Evolutionary conservation across 23 tunicate species (phyloP).

Genomic region (Styela plicata): DNA sequence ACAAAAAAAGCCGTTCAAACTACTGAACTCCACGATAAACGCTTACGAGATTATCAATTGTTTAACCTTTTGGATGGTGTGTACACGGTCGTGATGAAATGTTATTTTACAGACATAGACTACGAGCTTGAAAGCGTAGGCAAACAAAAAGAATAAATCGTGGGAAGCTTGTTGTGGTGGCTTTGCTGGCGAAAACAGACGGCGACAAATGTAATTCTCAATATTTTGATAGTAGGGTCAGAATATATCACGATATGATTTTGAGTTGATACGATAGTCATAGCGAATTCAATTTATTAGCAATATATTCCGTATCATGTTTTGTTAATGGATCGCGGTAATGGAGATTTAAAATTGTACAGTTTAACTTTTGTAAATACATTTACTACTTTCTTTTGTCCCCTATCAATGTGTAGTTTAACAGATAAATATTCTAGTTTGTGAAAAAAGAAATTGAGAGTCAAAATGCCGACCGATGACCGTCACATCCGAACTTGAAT

Average conservation of each 20-base stretch:
- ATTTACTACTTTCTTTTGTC: too few species aligned
- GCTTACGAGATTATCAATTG: background rate
- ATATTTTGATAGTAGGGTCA: too few species aligned
- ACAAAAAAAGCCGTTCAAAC: background rate
- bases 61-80: background rate
- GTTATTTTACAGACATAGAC: constrained; percentile 1
- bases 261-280: background rate
- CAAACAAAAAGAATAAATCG: constrained; percentile 9
- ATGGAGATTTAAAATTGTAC: too few species aligned
- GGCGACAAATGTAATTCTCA: background rate
- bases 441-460: background rate
- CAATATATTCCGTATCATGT: too few species aligned
- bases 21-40: background rate
- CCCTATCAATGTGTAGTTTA: too few species aligned
- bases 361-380: too few species aligned
- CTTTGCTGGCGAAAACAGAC: background rate
- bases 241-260: background rate
- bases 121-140: background rate
- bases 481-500: background rate
- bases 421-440: background rate
- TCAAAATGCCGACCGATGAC: background rate
- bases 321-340: too few species aligned
- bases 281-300: too few species aligned
- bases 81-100: background rate
- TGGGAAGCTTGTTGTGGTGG: background rate